phyloP scores from a whole-genome alignment of 2,888 invertebrate species.

The Alloplasta piceator region DNA sequence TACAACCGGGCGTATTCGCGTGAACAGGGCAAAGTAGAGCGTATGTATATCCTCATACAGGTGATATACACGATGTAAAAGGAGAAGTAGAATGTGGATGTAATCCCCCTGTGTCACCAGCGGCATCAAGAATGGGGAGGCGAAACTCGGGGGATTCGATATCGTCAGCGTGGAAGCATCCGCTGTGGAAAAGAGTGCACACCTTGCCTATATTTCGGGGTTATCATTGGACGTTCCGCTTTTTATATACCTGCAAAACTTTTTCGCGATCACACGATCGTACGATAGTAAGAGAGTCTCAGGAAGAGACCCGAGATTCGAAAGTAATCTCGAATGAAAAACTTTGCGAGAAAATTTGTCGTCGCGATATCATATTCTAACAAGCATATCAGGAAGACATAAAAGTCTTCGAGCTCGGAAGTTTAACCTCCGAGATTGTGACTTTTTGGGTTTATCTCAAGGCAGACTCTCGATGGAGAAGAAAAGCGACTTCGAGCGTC shows the following conservation, averaged over 20 bases:
- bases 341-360: constrained; percentile 34
- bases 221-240: constrained; percentile 61
- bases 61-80: constrained; percentile 49
- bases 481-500: neutral
- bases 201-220: constrained; percentile 62
- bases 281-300: constrained; percentile 35
- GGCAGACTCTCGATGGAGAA: constrained; percentile 17
- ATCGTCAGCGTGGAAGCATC: constrained; percentile 72
- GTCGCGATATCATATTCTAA: constrained; percentile 40
- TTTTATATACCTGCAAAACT: constrained; percentile 42
- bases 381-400: constrained; percentile 35
- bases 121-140: constrained; percentile 39
- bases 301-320: constrained; percentile 36
- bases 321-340: constrained; percentile 33
- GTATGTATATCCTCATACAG: constrained; percentile 68
- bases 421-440: constrained; percentile 44
- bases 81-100: constrained; percentile 25
- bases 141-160: constrained; percentile 73
- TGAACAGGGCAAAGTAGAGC: constrained; percentile 68
- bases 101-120: constrained; percentile 44
- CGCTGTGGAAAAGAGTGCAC: constrained; percentile 55
- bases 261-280: constrained; percentile 58
- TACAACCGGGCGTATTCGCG: constrained; percentile 59
- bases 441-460: constrained; percentile 51
- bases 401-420: constrained; percentile 41